Base-by-base conservation (phyloP, 2,888 invertebrate species). In the Vanessa cardui region DNA sequence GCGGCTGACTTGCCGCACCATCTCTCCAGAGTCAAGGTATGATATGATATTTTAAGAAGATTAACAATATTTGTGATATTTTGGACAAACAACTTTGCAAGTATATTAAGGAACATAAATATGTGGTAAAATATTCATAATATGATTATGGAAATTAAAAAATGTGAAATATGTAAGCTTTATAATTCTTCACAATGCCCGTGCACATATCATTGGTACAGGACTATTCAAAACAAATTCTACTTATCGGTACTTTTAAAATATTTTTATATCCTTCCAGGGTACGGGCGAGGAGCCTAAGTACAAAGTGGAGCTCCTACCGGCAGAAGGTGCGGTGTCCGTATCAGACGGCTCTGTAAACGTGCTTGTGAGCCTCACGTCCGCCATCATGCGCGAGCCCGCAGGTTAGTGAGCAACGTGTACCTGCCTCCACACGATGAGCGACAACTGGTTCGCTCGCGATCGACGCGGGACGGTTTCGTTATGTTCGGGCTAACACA, bases 361-460 rank as follows among this genome's bases (percentile, higher is more conserved):
- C 63, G 98, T 99, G 74, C 96, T 96, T 74, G 97, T 99, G 72
- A 96, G 97, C 72, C 94, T 99, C 72, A 99, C 99, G 62, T 98
- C 99, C 73, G 98, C 98, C 58, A 94, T 98, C 64, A 96, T 99
- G 95, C 95, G 99, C 71, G 98, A 98, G 87, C 94, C 96, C 87
- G 78, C 86, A 74, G 95, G 95, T 95, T 81, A 91, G 86, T 76
- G 12, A 54, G 61, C 58, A 31, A 63, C 39, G 39, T 39, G 12
- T 12, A 12, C 26, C 26, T 39, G 52, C 26, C 60, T 39, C 58
- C 7, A 65, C 56, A 39, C 58, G 68, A 64, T 58, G 67, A 45
- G 50, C 70, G 70, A 67, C 67, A 67, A 58, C 58, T 63, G 66
- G 9, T 61, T 65, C 65, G 46, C 62, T 20, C 12, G 9, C 15